Evolutionary conservation across 2,888 invertebrate species (phyloP), one percentile per base, ranked within the genome.

Genomic region (Bhutanitis thaidina): DNA sequence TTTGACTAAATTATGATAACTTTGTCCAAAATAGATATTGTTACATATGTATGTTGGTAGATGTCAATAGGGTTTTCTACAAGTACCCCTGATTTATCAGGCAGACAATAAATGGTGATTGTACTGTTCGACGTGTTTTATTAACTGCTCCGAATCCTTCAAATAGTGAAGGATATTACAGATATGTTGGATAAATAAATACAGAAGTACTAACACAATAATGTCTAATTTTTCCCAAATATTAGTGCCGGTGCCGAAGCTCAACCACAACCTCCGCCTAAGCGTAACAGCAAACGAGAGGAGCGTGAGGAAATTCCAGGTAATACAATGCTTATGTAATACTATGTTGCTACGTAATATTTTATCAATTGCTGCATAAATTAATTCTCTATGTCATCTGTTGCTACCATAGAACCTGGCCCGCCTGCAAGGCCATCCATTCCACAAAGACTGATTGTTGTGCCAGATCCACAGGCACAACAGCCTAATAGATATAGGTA

Each of bases 391-490:
- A 30, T 41, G 12, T 53, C 54, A 39, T 44, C 43, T 50, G 13
- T 50, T 35, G 13, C 16, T 7, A 4, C 55, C 59, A 49, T 94
- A 77, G 97, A 97, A 75, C 96, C 96, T 25, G 96, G 95, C 59
- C 96, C 96, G 59, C 96, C 96, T 39, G 94, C 96, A 56, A 90
- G 97, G 76, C 97, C 97, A 54, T 94, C 96, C 60, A 93, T 97
- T 82, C 97, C 97, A 69, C 96, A 96, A 86, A 94, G 97, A 90
- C 92, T 97, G 77, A 97, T 97, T 72, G 95, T 96, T 76, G 96
- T 96, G 76, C 96, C 96, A 69, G 97, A 97, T 84, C 96, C 96
- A 62, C 95, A 94, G 74, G 93, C 93, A 60, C 93, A 94, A 59
- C 94, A 93, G 74, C 89, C 92, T 65, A 90, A 92, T 84, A 90